Percentiles rank a stretch among this genome's conserved stretches.
Evolutionary conservation across 2,797 vertebrate genomes (phyloP).

Genomic region (Acestrorhynchus altus): DNA sequence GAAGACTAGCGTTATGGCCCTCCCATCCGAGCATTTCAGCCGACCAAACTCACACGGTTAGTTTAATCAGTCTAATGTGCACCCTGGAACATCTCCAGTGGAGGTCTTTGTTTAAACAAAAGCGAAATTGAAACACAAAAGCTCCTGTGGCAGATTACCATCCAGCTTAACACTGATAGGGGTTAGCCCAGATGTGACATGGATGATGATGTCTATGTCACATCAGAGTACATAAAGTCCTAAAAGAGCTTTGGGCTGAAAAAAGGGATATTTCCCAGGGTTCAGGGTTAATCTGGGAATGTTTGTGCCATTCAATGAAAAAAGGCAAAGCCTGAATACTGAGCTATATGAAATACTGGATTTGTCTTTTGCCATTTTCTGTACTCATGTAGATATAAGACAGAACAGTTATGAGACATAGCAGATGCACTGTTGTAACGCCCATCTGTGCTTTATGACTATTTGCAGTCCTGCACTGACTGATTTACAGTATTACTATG

Average conservation of each 20-base stretch:
- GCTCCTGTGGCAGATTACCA: constrained; percentile 58
- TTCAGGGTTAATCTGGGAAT: constrained; percentile 54
- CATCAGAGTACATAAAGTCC: constrained; percentile 50
- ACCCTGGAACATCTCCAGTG: constrained; percentile 59
- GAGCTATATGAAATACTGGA: constrained; percentile 25
- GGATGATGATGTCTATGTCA: constrained; percentile 48
- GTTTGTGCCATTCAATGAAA: constrained; percentile 40
- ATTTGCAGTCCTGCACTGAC: constrained; percentile 22
- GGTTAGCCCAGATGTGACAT: constrained; percentile 56
- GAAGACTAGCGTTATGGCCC: constrained; percentile 40
- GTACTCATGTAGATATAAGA: neutral
- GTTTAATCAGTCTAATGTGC: constrained; percentile 66
- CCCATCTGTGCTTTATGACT: constrained; percentile 21
- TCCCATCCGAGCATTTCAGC: constrained; percentile 44
- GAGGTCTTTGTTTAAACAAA: constrained; percentile 64
- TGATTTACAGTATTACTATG: neutral
- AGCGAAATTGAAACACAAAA: constrained; percentile 58
- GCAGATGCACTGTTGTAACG: constrained; percentile 1
- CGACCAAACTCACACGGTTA: constrained; percentile 35
- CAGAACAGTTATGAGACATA: constrained; percentile 21
- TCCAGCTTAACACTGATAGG: constrained; percentile 61
- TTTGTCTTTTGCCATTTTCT: constrained; percentile 32
- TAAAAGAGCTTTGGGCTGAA: constrained; percentile 48
- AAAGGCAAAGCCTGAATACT: constrained; percentile 2
- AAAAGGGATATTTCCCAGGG: constrained; percentile 52